Evolutionary conservation across 2,797 vertebrate genomes (phyloP).

Genomic region (Caiman crocodilus): DNA sequence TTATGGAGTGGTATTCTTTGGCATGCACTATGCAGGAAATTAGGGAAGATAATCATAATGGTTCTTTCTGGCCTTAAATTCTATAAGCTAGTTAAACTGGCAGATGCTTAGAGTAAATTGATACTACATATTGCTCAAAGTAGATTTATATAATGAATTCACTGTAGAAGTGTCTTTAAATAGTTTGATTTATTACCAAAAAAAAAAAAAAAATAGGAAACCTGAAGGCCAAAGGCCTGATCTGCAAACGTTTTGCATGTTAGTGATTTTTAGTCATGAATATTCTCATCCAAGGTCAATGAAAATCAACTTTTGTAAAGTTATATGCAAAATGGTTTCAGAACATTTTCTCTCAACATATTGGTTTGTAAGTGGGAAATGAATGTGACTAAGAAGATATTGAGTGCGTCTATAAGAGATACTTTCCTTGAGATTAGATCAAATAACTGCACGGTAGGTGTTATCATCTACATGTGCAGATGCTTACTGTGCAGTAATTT

Average conservation of each 20-base stretch:
- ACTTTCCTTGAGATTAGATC: too few relatives aligned
- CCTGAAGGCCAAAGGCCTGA: background rate
- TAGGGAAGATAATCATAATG: background rate
- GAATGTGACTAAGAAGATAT: fast-evolving
- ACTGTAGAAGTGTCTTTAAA: background rate
- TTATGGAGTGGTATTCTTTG: background rate
- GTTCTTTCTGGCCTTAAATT: background rate
- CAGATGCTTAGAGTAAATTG: background rate
- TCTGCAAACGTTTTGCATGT: background rate
- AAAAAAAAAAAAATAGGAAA: background rate
- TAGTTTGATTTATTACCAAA: background rate
- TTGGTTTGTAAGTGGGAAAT: background rate
- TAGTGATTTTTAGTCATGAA: background rate
- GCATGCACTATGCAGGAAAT: background rate
- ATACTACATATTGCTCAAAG: background rate
- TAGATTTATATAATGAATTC: background rate
- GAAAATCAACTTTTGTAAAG: too few relatives aligned
- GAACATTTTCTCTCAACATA: background rate
- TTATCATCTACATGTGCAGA: too few relatives aligned
- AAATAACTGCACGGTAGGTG: too few relatives aligned
- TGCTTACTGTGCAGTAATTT: too few relatives aligned
- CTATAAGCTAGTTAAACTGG: background rate
- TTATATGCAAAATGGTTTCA: background rate
- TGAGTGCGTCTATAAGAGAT: background rate
- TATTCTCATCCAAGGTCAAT: background rate